phyloP scores from a whole-genome alignment of 2,797 vertebrate genomes.

The Hyperoplus immaculatus region DNA sequence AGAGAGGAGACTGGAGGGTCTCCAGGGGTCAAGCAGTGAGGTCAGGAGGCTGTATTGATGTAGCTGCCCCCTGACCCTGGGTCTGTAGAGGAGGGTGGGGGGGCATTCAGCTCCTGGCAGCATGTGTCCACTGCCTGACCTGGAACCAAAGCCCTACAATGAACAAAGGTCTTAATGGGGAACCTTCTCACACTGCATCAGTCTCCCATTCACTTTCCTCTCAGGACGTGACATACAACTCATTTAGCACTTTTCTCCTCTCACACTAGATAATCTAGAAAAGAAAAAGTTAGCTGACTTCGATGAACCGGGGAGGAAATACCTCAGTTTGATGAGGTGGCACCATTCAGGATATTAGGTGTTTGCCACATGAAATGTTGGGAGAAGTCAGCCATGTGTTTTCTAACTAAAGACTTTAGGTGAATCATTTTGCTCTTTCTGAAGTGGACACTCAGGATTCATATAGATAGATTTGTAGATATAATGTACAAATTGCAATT shows the following conservation, averaged over 20 bases:
- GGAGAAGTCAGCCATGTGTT: slow-evolving; percentile 18
- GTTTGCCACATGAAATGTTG: slow-evolving; percentile 30
- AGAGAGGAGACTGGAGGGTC: slow-evolving; percentile 62
- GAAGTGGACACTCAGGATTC: slow-evolving; percentile 42
- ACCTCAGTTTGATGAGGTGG: slow-evolving; percentile 42
- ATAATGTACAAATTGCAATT: slow-evolving; percentile 19
- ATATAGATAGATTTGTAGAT: slow-evolving; percentile 6
- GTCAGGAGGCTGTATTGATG: slow-evolving; percentile 76
- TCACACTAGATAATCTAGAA: background rate
- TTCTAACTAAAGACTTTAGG: slow-evolving; percentile 6
- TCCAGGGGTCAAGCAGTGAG: slow-evolving; percentile 71
- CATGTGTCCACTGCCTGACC: slow-evolving; percentile 79
- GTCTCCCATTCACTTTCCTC: slow-evolving; percentile 33
- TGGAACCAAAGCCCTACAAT: slow-evolving; percentile 70
- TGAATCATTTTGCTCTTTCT: slow-evolving; percentile 52
- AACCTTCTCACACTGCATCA: slow-evolving; percentile 46
- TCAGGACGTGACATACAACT: slow-evolving; percentile 45
- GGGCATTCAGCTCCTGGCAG: slow-evolving; percentile 79
- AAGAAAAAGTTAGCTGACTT: slow-evolving; percentile 35
- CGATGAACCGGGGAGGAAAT: slow-evolving; percentile 48
- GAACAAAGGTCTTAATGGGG: slow-evolving; percentile 67
- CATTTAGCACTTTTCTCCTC: slow-evolving; percentile 61
- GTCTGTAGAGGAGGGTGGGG: slow-evolving; percentile 72
- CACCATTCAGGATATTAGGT: slow-evolving; percentile 36
- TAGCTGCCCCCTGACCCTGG: slow-evolving; percentile 71